Base-by-base conservation (phyloP, 2,888 invertebrate genomes). In the Drosophila emarginata region DNA sequence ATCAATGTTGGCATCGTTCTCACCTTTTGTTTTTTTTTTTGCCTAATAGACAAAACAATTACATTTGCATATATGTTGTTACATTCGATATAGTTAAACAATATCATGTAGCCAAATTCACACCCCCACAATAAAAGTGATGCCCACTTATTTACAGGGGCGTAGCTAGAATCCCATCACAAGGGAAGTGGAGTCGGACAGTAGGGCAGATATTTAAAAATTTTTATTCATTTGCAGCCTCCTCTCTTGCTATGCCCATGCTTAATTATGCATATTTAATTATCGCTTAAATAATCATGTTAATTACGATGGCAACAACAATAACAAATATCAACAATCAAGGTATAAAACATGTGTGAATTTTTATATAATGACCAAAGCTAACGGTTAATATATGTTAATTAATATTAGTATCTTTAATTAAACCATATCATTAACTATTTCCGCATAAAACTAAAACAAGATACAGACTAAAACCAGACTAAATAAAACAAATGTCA, bases 271-370 rank as follows among this genome's bases (percentile, higher is more conserved):
- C 45, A 45, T 45, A 45, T 64, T 71, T 72, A 72, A 66, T 51
- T 36, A 65, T 61, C 59, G 60, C 52, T 61, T 64, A 76, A 68
- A 64, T 78, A 61, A 72, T 58, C 70, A 78, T 66, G 36, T 72
- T 77, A 76, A 82, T 80, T 82, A 67, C 65, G 64, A 63, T 40
- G 36, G n/a, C 14, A 57, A 37, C 52, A 39, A 57, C 28, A 32
- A 54, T 37, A 58, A 54, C 71, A 61, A 57, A 40, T 53, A 50
- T 26, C 28, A 23, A 32, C 9, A 39, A 54, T 21, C 53, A 57
- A 51, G 9, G n/a, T 11, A 15, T 18, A 23, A n/a, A 69, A 70
- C 65, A 65, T 57, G 65, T 71, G 70, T 64, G 69, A 69, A 69
- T 14, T 36, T 57, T 45, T 39, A 5, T 39, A 39, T 14, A 39